Evolutionary conservation across 1,140 invertebrate genomes (phyloP), one percentile per base, ranked within the genome.

Genomic region (Hyphantria cunea): DNA sequence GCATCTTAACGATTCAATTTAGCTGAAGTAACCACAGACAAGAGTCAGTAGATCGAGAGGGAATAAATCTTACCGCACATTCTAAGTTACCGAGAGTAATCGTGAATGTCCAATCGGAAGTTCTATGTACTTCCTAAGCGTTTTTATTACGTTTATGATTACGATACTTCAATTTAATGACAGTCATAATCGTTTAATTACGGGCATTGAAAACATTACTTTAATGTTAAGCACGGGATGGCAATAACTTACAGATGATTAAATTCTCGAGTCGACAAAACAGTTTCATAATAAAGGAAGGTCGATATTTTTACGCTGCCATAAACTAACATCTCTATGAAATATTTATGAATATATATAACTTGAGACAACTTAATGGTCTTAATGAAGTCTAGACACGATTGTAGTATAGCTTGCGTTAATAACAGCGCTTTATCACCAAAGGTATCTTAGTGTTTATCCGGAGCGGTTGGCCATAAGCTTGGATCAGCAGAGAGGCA

Each of bases 401-500:
- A 33, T 59, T 58, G 47, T 53, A 39, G 14, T 45, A 48, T 48
- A 25, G 44, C 42, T 50, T 44, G 63, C 70, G 53, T 68, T 83
- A 83, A 85, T 76, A 72, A 53, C 49, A 63, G 63, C 66, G 70
- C 74, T 86, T 80, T 77, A 80, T 84, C 74, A 79, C 73, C 64
- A 77, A 70, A 65, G 76, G 64, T 74, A 76, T 82, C 77, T 79
- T 71, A 67, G 70, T 66, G 58, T 76, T 76, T 70, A 72, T 64
- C 64, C 61, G 53, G 9, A 56, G 42, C 42, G 32, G 53, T 52
- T 64, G 54, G 42, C 53, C 58, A 48, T 67, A 80, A 77, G 74
- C 70, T 72, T 33, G 75, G 74, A 73, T 75, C 75, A 74, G 51
- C 14, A 32, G 66, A 58, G 67, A 64, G 76, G 69, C 83, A 86